Conservation (phyloP, 1,140 invertebrate species). For the Drosophila nebulosa region DNA sequence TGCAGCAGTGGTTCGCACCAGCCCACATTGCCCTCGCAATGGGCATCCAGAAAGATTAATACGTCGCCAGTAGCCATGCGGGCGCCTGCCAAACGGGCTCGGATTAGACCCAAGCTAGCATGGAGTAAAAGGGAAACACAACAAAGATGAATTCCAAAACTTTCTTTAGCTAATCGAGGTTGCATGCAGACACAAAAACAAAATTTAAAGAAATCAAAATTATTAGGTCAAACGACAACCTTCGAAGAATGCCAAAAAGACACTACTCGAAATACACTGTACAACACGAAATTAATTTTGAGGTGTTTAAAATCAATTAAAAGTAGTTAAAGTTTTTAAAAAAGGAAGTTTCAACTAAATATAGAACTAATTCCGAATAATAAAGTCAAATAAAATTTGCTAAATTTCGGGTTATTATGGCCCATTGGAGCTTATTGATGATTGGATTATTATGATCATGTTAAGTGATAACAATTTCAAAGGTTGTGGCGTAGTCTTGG, state of each 20-base stretch:
- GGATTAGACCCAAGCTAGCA: conserved; percentile 89
- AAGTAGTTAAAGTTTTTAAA: too few relatives aligned
- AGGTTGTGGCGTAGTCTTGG: too few relatives aligned
- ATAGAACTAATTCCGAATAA: too few relatives aligned
- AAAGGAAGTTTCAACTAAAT: too few relatives aligned
- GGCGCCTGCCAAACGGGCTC: conserved; percentile 91
- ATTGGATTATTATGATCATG: too few relatives aligned
- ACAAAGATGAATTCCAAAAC: conserved; percentile 22
- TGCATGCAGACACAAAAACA: conserved; percentile 14
- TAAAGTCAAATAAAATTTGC: too few relatives aligned
- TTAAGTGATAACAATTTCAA: too few relatives aligned
- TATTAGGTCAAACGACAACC: conserved; percentile 68
- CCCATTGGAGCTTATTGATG: too few relatives aligned
- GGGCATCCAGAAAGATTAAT: conserved; percentile 96
- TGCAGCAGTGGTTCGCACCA: conserved; percentile 94
- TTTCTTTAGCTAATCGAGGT: conserved; percentile 60
- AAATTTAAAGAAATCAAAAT: conserved; percentile 37
- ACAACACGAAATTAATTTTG: conserved; percentile 19
- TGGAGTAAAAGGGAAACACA: conserved; percentile 5
- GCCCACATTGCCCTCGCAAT: conserved; percentile 92
- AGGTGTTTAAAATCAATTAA: background rate
- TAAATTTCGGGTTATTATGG: too few relatives aligned
- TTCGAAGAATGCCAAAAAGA: conserved; percentile 45
- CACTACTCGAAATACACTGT: conserved; percentile 24
- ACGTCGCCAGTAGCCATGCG: conserved; percentile 89